Percentiles rank a stretch among this genome's conserved stretches.
These are phyloP conservation scores for Battus philenor DNA, from an alignment of 1,140 invertebrate genomes.

Conservation along the genomic window DNA sequence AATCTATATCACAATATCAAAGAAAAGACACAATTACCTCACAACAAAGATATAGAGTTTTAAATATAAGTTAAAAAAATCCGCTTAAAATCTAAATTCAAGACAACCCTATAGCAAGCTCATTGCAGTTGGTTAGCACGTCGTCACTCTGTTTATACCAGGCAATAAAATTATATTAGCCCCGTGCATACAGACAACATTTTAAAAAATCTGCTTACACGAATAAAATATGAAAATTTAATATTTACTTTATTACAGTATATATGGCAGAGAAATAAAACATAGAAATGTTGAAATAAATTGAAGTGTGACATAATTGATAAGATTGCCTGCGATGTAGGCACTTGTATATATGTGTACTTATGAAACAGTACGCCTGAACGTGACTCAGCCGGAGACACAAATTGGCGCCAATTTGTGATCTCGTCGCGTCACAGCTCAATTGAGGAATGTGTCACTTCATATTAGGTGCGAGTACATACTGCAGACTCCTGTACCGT, in stretches of 20 bases:
- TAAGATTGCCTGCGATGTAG: not conserved
- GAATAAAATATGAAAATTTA: not conserved
- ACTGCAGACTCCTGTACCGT: constrained; percentile 16
- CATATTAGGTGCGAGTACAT: constrained; percentile 34
- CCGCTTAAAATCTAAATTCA: not conserved
- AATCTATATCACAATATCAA: too few relatives aligned
- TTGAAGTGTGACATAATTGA: not conserved
- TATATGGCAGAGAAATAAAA: too few relatives aligned
- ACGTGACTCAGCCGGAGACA: constrained; percentile 65
- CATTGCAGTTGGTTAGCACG: not conserved
- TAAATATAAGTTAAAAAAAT: too few relatives aligned
- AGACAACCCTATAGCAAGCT: not conserved
- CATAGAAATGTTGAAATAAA: too few relatives aligned
- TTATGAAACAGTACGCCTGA: not conserved
- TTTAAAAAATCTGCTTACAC: not conserved
- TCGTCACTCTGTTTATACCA: not conserved
- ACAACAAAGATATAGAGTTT: too few relatives aligned
- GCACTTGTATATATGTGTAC: not conserved
- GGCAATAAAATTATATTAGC: constrained; percentile 1
- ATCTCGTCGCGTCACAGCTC: constrained; percentile 54
- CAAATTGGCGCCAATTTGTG: constrained; percentile 71
- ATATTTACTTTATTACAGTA: too few relatives aligned
- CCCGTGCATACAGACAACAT: not conserved
- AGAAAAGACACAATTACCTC: too few relatives aligned
- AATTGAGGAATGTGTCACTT: constrained; percentile 73